Evolutionary conservation across 2,113 vertebrate species (phyloP).

Genomic region (Leptobrachium leishanense): DNA sequence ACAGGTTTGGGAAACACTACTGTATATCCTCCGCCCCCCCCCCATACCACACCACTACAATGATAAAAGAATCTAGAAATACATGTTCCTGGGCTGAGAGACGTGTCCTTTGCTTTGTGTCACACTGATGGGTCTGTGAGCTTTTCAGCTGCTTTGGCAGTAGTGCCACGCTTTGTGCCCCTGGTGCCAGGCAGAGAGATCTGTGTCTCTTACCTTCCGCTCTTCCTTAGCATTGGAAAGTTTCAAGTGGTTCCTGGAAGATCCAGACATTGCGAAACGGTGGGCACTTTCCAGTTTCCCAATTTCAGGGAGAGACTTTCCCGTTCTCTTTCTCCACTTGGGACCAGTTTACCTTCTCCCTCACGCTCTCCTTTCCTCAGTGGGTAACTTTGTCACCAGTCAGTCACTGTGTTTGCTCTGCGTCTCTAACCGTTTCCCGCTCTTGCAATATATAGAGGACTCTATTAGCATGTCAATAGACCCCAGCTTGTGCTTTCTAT

Average conservation of each 20-base stretch:
- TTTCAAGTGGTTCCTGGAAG: conserved; percentile 63
- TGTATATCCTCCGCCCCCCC: too few species aligned
- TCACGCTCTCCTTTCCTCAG: background rate
- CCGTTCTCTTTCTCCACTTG: conserved; percentile 11
- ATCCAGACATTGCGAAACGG: conserved; percentile 72
- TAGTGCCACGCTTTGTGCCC: too few species aligned
- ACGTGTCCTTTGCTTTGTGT: too few species aligned
- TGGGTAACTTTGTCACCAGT: background rate
- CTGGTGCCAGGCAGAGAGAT: background rate
- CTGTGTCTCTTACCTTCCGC: conserved; percentile 75
- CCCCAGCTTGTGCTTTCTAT: conserved; percentile 26
- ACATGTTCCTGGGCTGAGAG: too few species aligned
- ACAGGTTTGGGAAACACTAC: too few species aligned
- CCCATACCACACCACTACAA: too few species aligned
- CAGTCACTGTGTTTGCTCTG: background rate
- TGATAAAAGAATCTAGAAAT: too few species aligned
- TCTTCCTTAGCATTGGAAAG: conserved; percentile 77
- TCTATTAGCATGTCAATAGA: conserved; percentile 44
- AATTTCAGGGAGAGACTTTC: background rate
- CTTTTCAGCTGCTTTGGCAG: too few species aligned
- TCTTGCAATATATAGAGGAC: conserved; percentile 40
- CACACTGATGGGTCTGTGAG: too few species aligned
- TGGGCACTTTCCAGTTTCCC: background rate
- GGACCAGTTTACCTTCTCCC: conserved; percentile 71
- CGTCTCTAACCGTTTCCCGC: conserved; percentile 35